Conservation (phyloP, 2,113 vertebrate genomes). For the Semnornis frantzii region DNA sequence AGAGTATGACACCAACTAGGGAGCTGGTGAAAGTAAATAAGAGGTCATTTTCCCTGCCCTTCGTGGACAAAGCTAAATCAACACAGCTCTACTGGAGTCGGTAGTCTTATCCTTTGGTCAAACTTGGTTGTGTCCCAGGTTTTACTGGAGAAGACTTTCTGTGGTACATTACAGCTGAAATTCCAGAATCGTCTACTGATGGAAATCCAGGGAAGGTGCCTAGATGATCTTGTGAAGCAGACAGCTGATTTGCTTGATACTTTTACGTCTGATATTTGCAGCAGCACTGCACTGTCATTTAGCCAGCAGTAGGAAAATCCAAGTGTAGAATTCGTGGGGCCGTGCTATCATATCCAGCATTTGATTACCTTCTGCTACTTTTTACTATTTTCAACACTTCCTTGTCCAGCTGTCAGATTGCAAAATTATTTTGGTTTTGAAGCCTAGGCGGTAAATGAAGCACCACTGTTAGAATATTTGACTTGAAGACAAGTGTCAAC, state of each 20-base stretch:
- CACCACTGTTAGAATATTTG: slow-evolving; percentile 54
- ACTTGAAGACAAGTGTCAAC: slow-evolving; percentile 59
- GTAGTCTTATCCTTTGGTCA: not conserved
- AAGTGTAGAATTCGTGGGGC: not conserved
- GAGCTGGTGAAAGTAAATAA: not conserved
- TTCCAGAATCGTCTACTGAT: not conserved
- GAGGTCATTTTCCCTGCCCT: not conserved
- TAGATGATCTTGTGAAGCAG: not conserved
- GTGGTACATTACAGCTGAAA: not conserved
- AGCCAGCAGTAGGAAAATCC: not conserved
- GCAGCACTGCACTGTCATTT: not conserved
- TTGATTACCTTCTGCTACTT: slow-evolving; percentile 1
- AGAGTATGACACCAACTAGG: not conserved
- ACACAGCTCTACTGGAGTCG: not conserved
- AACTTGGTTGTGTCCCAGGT: not conserved
- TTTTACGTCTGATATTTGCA: not conserved
- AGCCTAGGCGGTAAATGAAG: slow-evolving; percentile 51
- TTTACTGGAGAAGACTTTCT: not conserved
- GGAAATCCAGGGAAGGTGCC: not conserved
- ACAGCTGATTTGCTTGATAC: not conserved
- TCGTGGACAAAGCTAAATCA: not conserved
- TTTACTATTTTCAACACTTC: slow-evolving; percentile 28
- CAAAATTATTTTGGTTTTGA: slow-evolving; percentile 29
- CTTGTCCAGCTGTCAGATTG: slow-evolving; percentile 46
- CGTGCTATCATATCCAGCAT: not conserved